Evolutionary conservation across 1,140 invertebrate species (phyloP), one percentile per base, ranked within the genome.

Genomic region (Druon quercuslanigerum): DNA sequence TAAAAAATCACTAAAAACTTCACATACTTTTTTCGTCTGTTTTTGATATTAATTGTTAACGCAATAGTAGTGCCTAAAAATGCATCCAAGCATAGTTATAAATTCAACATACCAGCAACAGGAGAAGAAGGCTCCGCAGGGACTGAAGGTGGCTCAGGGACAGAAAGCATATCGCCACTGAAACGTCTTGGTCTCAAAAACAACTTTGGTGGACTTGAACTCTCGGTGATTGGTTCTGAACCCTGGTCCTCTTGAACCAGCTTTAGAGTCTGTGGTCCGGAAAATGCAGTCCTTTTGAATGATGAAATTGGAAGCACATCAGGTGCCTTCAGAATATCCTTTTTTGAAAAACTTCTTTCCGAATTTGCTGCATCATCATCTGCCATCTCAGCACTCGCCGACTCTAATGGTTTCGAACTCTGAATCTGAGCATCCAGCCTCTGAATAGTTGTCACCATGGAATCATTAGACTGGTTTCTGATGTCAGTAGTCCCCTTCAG

Each of bases 381-480:
- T 19, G 72, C 66, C 57, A 72, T 20, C 17, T 16, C 20, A 50
- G 83, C 57, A 9, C 80, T 73, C 33, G 74, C 51, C 9, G 76
- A 50, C 7, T 88, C 84, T 1, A 82, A 40, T 12, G 83, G 77
- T 51, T 90, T 89, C n/a, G 78, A 79, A n/a, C 80, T 85, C 72
- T 89, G 85, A 9, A 91, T 74, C 16, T 90, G 87, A 11, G 90
- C 90, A 1, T 88, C 90, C 0, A 91, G 78, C 56, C 90, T 85
- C 56, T 91, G 89, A 46, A 91, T 91, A 3, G 89, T 92, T 0
- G 87, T 90, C 74, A 89, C 79, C 87, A 91, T 91, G 0, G 82
- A 86, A n/a, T 80, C 87, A 19, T 86, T 88, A 0, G 86, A 85
- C 0, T 84, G 81, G 7, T 82, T 83, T 14, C 82, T 85, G 2